phyloP scores from a whole-genome alignment of 2,797 vertebrate genomes.

The Sphaeramia orbicularis region DNA sequence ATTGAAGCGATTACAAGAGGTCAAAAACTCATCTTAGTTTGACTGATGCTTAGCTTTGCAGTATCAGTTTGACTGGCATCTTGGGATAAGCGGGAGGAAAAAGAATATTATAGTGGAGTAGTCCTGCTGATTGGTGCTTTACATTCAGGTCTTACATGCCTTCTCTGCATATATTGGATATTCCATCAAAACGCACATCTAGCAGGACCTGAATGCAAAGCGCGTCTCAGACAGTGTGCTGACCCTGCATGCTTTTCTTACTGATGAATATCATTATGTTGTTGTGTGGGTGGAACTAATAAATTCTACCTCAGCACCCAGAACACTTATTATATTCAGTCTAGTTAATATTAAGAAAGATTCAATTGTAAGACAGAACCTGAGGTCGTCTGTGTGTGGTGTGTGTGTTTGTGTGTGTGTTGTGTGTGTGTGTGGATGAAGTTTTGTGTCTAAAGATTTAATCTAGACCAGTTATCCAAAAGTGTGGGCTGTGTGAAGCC shows the following conservation, averaged over 20 bases:
- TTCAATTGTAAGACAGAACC: not conserved
- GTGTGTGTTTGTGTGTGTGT: no score
- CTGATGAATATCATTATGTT: constrained; percentile 54
- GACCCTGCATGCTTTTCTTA: constrained; percentile 30
- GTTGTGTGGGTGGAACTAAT: constrained; percentile 28
- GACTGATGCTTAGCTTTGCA: constrained; percentile 41
- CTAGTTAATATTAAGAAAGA: not conserved
- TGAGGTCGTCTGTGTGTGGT: no score
- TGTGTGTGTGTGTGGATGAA: no score
- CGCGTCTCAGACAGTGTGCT: constrained; percentile 34
- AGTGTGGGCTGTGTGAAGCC: no score
- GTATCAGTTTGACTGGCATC: constrained; percentile 15
- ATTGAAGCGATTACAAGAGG: constrained; percentile 26
- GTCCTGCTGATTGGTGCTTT: not conserved
- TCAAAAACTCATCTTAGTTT: constrained; percentile 25
- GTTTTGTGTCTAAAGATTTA: no score
- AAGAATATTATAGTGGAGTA: not conserved
- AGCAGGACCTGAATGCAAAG: constrained; percentile 18
- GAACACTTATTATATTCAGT: constrained; percentile 21
- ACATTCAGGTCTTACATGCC: constrained; percentile 23
- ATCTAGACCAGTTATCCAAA: no score
- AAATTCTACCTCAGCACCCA: constrained; percentile 27
- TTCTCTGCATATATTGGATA: constrained; percentile 21
- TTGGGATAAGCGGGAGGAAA: not conserved
- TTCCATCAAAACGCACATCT: constrained; percentile 36